These are phyloP conservation scores for Caiman crocodilus DNA, from an alignment of 2,797 vertebrate genomes.

Conservation along the genomic window DNA sequence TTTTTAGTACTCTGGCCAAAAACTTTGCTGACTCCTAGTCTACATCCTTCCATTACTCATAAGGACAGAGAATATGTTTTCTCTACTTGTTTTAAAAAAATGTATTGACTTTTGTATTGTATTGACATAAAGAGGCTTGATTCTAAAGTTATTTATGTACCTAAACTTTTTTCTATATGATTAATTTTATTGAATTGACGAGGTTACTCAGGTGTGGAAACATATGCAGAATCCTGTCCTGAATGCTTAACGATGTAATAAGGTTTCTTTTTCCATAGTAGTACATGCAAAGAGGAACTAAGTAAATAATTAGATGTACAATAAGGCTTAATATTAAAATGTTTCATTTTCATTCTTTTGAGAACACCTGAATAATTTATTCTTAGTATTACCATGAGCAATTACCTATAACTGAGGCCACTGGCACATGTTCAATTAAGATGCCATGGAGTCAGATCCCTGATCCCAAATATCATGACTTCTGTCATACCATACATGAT, in stretches of 20 bases:
- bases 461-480: too few relatives aligned
- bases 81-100: not conserved
- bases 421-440: too few relatives aligned
- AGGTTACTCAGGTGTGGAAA: not conserved
- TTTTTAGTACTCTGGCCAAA: too few relatives aligned
- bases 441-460: too few relatives aligned
- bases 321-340: not conserved
- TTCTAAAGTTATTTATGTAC: constrained; percentile 7
- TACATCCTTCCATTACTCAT: not conserved
- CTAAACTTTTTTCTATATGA: not conserved
- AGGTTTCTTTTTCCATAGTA: not conserved
- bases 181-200: not conserved
- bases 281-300: not conserved
- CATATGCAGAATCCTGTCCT: not conserved
- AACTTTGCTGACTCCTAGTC: too few relatives aligned
- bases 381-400: not conserved
- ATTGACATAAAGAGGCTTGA: not conserved
- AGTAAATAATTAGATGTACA: not conserved
- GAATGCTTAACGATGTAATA: not conserved
- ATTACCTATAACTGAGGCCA: not conserved
- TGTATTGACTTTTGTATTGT: not conserved
- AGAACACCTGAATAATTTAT: not conserved
- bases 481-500: too few relatives aligned
- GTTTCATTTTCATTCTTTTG: not conserved
- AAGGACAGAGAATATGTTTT: not conserved